Evolutionary conservation across 2,888 invertebrate species (phyloP).

Genomic region (Eudemis profundana): DNA sequence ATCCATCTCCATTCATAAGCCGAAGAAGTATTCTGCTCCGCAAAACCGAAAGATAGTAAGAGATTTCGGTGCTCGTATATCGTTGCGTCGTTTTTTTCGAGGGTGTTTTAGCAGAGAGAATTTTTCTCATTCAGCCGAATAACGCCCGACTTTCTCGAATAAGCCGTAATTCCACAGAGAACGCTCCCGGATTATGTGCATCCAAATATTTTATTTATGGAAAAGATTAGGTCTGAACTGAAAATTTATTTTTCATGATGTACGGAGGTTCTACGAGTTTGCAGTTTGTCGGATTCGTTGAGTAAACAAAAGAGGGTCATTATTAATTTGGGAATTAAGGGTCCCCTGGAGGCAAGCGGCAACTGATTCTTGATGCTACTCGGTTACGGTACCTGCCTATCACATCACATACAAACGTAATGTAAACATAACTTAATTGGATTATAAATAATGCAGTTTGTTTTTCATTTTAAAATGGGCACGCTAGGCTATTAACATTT

Average conservation of each 20-base stretch:
- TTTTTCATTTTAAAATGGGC: too few species aligned
- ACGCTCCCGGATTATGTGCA: conserved; percentile 34
- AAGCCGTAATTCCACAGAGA: conserved; percentile 41
- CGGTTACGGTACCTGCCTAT: too few species aligned
- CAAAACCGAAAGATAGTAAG: neutral
- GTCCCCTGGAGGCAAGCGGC: too few species aligned
- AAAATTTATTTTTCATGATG: conserved; percentile 33
- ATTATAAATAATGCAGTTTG: too few species aligned
- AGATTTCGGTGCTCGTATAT: neutral
- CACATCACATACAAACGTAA: too few species aligned
- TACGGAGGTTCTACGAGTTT: conserved; percentile 22
- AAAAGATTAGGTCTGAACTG: conserved; percentile 39
- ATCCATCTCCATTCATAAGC: conserved; percentile 37
- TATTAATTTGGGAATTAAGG: too few species aligned
- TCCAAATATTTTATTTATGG: conserved; percentile 41
- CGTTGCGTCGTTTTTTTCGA: neutral
- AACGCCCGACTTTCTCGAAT: conserved; percentile 34
- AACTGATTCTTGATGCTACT: too few species aligned
- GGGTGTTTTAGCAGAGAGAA: conserved; percentile 18
- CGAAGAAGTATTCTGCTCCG: conserved; percentile 4
- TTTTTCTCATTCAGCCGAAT: conserved; percentile 39
- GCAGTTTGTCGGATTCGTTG: conserved; percentile 14
- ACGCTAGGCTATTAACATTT: too few species aligned
- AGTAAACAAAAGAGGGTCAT: neutral
- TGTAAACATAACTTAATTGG: too few species aligned